A percentile compares a stretch with the other conserved stretches of the same genome.
Evolutionary conservation across 1,140 invertebrate genomes (phyloP).

Genomic region (Mesaphorura yosii): DNA sequence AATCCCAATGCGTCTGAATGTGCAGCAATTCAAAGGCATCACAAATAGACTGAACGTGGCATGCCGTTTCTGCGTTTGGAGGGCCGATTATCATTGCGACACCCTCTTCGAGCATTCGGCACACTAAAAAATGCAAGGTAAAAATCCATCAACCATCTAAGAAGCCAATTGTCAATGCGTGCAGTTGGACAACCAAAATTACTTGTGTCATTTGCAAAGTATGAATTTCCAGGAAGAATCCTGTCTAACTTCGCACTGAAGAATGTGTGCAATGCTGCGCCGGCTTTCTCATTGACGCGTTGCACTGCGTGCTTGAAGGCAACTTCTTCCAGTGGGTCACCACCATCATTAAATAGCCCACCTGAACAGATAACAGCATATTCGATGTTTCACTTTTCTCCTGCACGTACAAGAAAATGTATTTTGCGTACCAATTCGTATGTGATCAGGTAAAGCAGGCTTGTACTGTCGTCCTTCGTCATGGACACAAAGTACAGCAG

Average conservation of each 20-base stretch:
- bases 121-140: slow-evolving; percentile 52
- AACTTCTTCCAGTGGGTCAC: slow-evolving; percentile 69
- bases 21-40: slow-evolving; percentile 92
- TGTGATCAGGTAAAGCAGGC: no score
- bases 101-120: slow-evolving; percentile 66
- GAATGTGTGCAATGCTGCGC: slow-evolving; percentile 64
- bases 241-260: slow-evolving; percentile 72
- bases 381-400: no score
- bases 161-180: no score
- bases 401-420: no score
- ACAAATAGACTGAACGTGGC: slow-evolving; percentile 90
- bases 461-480: no score
- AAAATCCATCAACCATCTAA: no score
- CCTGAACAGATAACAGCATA: slow-evolving; percentile 48
- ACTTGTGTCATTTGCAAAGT: slow-evolving; percentile 82
- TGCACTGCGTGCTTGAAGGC: slow-evolving; percentile 83
- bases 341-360: slow-evolving; percentile 73
- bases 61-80: slow-evolving; percentile 73
- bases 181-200: no score
- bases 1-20: slow-evolving; percentile 85
- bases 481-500: no score
- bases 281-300: slow-evolving; percentile 70
- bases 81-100: slow-evolving; percentile 89
- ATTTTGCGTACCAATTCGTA: no score
- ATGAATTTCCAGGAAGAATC: slow-evolving; percentile 78